A percentile compares a stretch with the other conserved stretches of the same genome.
Evolutionary conservation across 2,113 vertebrate genomes (phyloP).

Genomic region (Megalops atlanticus): DNA sequence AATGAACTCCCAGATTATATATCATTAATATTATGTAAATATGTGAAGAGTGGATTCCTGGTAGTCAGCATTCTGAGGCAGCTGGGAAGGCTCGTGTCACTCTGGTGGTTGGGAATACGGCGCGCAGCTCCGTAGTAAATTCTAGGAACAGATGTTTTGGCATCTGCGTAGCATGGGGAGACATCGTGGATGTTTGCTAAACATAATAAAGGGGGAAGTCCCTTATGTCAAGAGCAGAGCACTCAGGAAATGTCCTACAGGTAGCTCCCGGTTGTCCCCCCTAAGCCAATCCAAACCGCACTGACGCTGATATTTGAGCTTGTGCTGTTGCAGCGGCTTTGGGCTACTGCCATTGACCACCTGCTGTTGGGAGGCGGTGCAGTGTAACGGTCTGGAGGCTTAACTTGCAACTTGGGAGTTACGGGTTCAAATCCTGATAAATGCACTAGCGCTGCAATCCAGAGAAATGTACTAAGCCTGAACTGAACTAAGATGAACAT

Average conservation of each 20-base stretch:
- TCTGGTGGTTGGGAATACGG: not conserved
- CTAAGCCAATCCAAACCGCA: not conserved
- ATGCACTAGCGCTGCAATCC: too few species aligned
- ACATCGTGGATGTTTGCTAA: not conserved
- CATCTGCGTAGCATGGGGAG: constrained; percentile 11
- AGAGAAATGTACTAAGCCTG: too few species aligned
- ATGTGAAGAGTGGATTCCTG: not conserved
- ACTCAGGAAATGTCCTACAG: not conserved
- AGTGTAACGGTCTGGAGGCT: too few species aligned
- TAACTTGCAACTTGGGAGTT: too few species aligned
- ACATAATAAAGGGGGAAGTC: not conserved
- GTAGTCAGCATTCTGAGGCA: constrained; percentile 1
- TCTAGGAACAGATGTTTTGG: constrained; percentile 22
- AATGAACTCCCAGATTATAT: not conserved
- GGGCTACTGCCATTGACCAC: too few species aligned
- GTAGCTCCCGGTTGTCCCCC: not conserved
- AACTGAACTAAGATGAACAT: too few species aligned
- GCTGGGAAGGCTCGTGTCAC: not conserved
- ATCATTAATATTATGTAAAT: constrained; percentile 21
- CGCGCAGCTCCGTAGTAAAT: not conserved
- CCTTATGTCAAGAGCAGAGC: not conserved
- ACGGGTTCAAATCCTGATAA: too few species aligned
- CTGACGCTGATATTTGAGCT: too few species aligned
- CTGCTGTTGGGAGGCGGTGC: too few species aligned
- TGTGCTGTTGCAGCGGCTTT: too few species aligned